Evolutionary conservation across 2,888 invertebrate genomes (phyloP).

Genomic region (Vesta saturnalis): DNA sequence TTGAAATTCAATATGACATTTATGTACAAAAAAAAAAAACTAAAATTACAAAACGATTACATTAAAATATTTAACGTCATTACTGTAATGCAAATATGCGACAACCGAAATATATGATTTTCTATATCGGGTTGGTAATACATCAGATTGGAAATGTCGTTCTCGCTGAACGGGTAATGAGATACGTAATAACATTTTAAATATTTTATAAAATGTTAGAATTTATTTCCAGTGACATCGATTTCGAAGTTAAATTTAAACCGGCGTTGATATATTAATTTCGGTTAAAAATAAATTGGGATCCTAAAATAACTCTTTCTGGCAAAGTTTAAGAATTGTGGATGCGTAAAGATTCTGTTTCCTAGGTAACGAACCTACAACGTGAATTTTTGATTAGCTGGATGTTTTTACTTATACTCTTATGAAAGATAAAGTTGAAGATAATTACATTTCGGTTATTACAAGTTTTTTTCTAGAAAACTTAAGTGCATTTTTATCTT

Average conservation of each 20-base stretch:
- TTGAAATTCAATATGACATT: no score
- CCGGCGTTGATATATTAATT: not conserved
- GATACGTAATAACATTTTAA: not conserved
- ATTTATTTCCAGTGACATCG: not conserved
- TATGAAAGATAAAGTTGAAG: not conserved
- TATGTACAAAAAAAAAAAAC: no score
- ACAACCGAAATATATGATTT: not conserved
- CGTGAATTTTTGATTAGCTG: slow-evolving; percentile 11
- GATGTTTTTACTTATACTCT: slow-evolving; percentile 2
- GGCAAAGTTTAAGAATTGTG: not conserved
- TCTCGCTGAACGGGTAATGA: not conserved
- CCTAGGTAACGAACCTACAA: slow-evolving; percentile 4
- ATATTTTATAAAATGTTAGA: not conserved
- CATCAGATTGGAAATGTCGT: not conserved
- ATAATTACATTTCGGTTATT: not conserved
- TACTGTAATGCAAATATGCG: not conserved
- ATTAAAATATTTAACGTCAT: not conserved
- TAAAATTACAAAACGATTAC: not conserved
- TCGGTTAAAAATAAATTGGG: not conserved
- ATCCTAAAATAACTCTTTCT: slow-evolving; percentile 4
- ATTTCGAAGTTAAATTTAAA: not conserved
- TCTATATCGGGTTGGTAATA: not conserved
- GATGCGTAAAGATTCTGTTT: slow-evolving; percentile 9
- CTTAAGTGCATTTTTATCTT: not conserved
- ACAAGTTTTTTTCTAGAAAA: not conserved